phyloP scores from a whole-genome alignment of 2,888 invertebrate genomes.

The Tupiocoris notatus region DNA sequence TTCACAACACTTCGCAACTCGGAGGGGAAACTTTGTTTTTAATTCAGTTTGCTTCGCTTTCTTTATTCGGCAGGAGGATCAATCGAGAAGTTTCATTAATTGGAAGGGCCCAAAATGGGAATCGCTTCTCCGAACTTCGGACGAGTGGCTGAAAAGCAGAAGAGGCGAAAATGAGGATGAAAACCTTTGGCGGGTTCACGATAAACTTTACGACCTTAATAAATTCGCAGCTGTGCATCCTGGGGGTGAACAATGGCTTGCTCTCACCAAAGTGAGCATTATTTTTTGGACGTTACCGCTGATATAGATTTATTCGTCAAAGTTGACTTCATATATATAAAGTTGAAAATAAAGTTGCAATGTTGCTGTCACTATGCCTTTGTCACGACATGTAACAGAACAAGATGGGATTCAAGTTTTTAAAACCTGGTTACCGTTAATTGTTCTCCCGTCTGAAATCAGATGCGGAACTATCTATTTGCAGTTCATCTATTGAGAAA shows the following conservation, averaged over 20 bases:
- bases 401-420: too few relatives aligned
- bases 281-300: too few relatives aligned
- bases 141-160: conserved; percentile 66
- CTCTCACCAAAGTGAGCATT: conserved; percentile 52
- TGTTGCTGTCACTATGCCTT: too few relatives aligned
- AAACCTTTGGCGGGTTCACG: conserved; percentile 73
- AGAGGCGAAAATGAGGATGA: conserved; percentile 69
- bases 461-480: too few relatives aligned
- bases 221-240: conserved; percentile 79
- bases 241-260: conserved; percentile 76
- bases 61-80: conserved; percentile 21
- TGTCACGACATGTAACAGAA: too few relatives aligned
- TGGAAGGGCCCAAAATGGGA: conserved; percentile 61
- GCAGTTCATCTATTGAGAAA: too few relatives aligned
- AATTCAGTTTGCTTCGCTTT: not conserved
- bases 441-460: too few relatives aligned
- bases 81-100: conserved; percentile 47
- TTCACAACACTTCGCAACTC: not conserved
- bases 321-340: too few relatives aligned
- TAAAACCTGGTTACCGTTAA: too few relatives aligned
- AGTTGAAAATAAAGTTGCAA: too few relatives aligned
- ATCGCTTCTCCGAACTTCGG: conserved; percentile 55
- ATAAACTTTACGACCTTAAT: conserved; percentile 79
- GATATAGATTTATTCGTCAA: too few relatives aligned
- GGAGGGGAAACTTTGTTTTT: not conserved